Evolutionary conservation across 2,888 invertebrate species (phyloP).

Genomic region (Mythimna vitellina): DNA sequence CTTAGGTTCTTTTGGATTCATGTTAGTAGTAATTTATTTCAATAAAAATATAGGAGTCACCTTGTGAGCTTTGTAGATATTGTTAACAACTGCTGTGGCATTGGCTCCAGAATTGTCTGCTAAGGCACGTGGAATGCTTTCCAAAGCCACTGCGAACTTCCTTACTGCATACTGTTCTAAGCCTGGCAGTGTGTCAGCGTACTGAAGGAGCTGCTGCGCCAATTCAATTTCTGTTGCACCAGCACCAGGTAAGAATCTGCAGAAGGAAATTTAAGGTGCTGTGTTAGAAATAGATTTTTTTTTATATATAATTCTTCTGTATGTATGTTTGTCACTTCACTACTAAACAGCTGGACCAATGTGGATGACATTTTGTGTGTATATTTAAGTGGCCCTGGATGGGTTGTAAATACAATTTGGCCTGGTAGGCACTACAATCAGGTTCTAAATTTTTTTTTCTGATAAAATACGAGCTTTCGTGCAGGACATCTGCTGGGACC

Average conservation of each 20-base stretch:
- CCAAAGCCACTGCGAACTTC: slow-evolving; percentile 97
- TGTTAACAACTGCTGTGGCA: slow-evolving; percentile 96
- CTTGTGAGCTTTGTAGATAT: slow-evolving; percentile 98
- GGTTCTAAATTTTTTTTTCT: no score
- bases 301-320: no score
- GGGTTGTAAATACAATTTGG: no score
- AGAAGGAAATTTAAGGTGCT: background rate
- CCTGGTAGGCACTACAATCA: no score
- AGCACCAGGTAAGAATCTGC: slow-evolving; percentile 96
- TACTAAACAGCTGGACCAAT: no score
- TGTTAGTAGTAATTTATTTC: background rate
- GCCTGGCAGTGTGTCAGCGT: slow-evolving; percentile 97
- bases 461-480: no score
- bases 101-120: slow-evolving; percentile 98
- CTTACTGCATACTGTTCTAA: slow-evolving; percentile 99
- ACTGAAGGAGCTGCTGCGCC: slow-evolving; percentile 95
- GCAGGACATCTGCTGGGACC: no score
- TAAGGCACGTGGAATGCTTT: slow-evolving; percentile 97
- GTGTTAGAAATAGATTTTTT: background rate
- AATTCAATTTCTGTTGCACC: slow-evolving; percentile 99
- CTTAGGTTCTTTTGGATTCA: no score
- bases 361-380: no score
- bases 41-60: slow-evolving; percentile 70
- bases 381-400: no score
- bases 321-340: no score